Evolutionary conservation across 53 echinoderm and acorn worm genomes (phyloP), one percentile per base, ranked within the genome.

Genomic region (Zoroaster sp.): DNA sequence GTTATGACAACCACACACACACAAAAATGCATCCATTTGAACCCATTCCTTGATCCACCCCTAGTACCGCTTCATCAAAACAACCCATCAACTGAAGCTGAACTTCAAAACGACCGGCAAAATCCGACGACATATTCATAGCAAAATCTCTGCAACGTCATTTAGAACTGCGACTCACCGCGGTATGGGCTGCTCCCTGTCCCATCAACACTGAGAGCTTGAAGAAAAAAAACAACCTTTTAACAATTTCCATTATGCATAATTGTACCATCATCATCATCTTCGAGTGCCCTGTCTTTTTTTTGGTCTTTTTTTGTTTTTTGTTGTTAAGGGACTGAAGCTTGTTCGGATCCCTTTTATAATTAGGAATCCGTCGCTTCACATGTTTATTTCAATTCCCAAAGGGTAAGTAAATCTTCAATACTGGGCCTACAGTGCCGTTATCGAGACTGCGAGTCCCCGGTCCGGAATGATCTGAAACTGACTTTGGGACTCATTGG

Each of bases 191-290:
- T n/a, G n/a, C n/a, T n/a, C n/a, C n/a, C n/a, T n/a, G n/a, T n/a
- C n/a, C n/a, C n/a, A n/a, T n/a, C n/a, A n/a, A n/a, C n/a, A n/a
- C n/a, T n/a, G n/a, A n/a, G n/a, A n/a, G n/a, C n/a, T n/a, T n/a
- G 54, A 41, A 31, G 6, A 11, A 14, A 5, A 34, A 35, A 31
- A 52, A 35, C 11, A 80, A 59, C 66, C 80, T 80, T 80, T 80
- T 80, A 80, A 80, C 80, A 54, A 65, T 59, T 42, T 66, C 80
- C 80, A 80, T 80, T 80, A 80, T 80, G 37, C 63, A 65, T 80
- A 80, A 80, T 80, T 80, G 63, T 80, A 80, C 63, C 80, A 65
- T 80, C 80, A 37, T 63, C 63, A n/a, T n/a, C n/a, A n/a, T n/a
- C n/a, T n/a, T 23, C 20, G 42, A 41, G 17, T 4, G 13, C 35